Evolutionary conservation across 2,888 invertebrate genomes (phyloP), one percentile per base, ranked within the genome.

Genomic region (Pimpla rufipes): DNA sequence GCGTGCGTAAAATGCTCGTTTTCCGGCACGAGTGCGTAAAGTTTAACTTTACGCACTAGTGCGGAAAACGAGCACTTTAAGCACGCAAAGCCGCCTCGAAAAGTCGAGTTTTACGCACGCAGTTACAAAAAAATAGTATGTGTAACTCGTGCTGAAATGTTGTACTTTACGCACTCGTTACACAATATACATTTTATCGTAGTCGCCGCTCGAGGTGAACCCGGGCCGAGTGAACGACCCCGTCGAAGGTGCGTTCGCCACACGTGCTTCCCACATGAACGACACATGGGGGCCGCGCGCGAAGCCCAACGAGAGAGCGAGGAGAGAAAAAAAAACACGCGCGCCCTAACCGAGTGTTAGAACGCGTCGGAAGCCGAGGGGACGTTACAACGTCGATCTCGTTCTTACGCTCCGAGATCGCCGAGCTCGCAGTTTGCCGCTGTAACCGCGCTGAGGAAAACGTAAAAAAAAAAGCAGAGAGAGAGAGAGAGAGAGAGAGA

Each of bases 401-500:
- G 37, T 62, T 70, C 52, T 6, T 52, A 52, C 37, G 21, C 55
- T 40, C 10, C n/a, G 2, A 29, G 29, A 29, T 50, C 21, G 35
- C 50, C 47, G 71, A 52, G 66, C 71, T 76, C 67, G 73, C 70
- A 37, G 71, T 75, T 79, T 47, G 77, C 57, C 45, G 77, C 50
- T 87, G 87, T 88, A 79, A 79, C 76, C 81, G 81, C 79, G 68
- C n/a, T n/a, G n/a, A 84, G 79, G 59, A 76, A 64, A 42, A 59
- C 50, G 23, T 35, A 47, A 62, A 75, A 35, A 64, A 42, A 68
- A 68, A 37, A 55, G 57, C 57, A 52, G 64, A 85, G 85, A 85
- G 40, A 74, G 81, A 73, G 82, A 77, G 66, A 77, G 83, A 87
- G 85, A 88, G 86, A 87, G 85, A 84, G 81, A 85, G 82, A 85